Evolutionary conservation across 2,888 invertebrate genomes (phyloP), one percentile per base, ranked within the genome.

Genomic region (Philereme vetulata): DNA sequence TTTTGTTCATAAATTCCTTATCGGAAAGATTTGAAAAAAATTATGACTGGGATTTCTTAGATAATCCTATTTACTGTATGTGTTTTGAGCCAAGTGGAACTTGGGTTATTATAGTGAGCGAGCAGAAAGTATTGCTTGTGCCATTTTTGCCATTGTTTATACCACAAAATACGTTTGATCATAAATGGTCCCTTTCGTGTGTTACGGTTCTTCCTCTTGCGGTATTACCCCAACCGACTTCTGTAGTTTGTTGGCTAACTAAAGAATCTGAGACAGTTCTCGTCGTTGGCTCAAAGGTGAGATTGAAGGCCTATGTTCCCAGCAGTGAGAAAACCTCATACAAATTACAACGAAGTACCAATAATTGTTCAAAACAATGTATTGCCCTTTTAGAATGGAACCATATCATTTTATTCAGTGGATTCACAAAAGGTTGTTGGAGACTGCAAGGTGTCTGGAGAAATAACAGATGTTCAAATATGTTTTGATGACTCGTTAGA

Each of bases 41-140:
- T 68, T 88, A 86, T 67, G 88, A 90, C 66, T 93, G 93, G 93
- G 91, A 92, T 76, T 90, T 90, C 65, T 60, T 85, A 34, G 90
- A 91, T 66, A 90, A 91, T 81, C 90, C 87, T 42, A 93, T 95
- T 60, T 93, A 95, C 78, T 95, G 95, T 77, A 91, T 97, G 81
- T 96, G 97, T 82, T 97, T 97, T 85, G 97, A 97, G 87, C 96
- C 96, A 1, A 94, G 95, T 61, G 97, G 97, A 56, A 94, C 95
- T 45, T 96, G 96, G 96, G 88, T 96, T 34, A 86, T 96, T 33
- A 92, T 95, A 67, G 87, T 94, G 60, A 93, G 94, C 84, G 93
- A 93, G 78, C 87, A 87, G 65, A 91, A 90, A 68, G 78, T 93
- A 5, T 74, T 92, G 35, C 77, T 92, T n/a, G 88, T 92, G n/a